Evolutionary conservation across 2,113 vertebrate genomes (phyloP), one percentile per base, ranked within the genome.

Genomic region (Archocentrus centrarchus): DNA sequence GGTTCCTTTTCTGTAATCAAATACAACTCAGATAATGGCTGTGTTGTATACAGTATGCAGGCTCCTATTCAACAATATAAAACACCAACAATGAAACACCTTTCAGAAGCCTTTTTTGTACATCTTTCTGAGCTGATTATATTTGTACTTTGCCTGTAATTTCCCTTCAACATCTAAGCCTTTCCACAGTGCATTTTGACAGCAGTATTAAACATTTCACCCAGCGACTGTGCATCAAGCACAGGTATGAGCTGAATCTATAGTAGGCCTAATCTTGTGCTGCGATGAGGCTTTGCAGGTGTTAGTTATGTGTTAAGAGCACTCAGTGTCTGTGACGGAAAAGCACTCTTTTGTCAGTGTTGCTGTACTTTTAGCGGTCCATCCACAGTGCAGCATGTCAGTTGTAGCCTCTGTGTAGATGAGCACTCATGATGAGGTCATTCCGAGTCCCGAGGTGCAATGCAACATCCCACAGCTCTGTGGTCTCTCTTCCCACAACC

Each of bases 361-460:
- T 32, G n/a, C 73, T 63, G 60, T 22, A 60, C 68, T 79, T 77
- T 79, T 4, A 62, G 79, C 6, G 2, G 57, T 81, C 32, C 24
- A n/a, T 64, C 59, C 62, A 30, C 77, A 13, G 77, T 30, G 9
- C 85, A 80, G 84, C 78, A 47, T 75, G 70, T 88, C 83, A 83
- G 75, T 57, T 41, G 77, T 80, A 75, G 82, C 80, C 50, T 83
- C 55, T 11, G 63, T 59, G 77, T 83, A 76, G 86, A 90, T 80
- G 88, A 79, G 85, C 83, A 58, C 86, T 90, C 11, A 17, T 2
- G 78, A 84, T 88, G 90, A 92, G 89, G 91, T 92, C 90, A 92
- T 62, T n/a, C 79, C 13, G 58, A 82, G 66, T 88, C 84, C 91
- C 68, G 92, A 87, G 91, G 84, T 81, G 78, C 89, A 73, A 88